Base-by-base conservation (phyloP, 2,113 vertebrate genomes). In the Passer montanus region DNA sequence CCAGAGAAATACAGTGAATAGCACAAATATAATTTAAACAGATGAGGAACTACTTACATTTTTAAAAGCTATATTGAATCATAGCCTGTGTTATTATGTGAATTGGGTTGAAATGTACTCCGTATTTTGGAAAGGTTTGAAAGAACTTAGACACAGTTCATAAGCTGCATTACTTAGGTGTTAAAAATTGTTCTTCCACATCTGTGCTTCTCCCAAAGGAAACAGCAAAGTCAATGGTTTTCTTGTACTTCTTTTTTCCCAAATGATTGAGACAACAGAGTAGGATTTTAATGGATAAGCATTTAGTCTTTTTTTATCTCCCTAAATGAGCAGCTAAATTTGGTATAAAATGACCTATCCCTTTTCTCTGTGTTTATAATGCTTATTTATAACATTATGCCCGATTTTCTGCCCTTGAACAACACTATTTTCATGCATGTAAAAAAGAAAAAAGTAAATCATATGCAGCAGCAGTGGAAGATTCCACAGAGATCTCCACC, bases 161-260 rank as follows among this genome's bases (percentile, higher is more conserved):
- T 87, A 96, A 94, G 76, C 89, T 95, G 76, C 67, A 46, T 96
- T 77, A 94, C 82, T 93, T 93, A 96, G 89, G 80, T 92, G 88
- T 93, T 93, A 94, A 89, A 96, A 97, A 90, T 50, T 89, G 52
- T 87, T 96, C 91, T 88, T 92, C 89, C 87, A 93, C 84, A 90
- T 87, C 95, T 94, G 89, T 92, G 79, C 62, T 94, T 94, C 66
- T 87, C 92, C 83, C 74, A 93, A 55, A 95, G 84, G 93, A 96
- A 96, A 93, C 56, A 90, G 78, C 74, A 92, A 92, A 91, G 86
- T 96, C 92, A 89, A 96, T 83, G 59, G 59, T 75, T 90, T 95
- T 79, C 91, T 86, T 92, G 84, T 93, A 90, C 70, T 66, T 85
- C 79, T 93, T 93, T 88, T 69, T 69, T 20, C 55, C 50, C 60